phyloP scores from a whole-genome alignment of 1,140 invertebrate species.

The Drosophila lacertosa region DNA sequence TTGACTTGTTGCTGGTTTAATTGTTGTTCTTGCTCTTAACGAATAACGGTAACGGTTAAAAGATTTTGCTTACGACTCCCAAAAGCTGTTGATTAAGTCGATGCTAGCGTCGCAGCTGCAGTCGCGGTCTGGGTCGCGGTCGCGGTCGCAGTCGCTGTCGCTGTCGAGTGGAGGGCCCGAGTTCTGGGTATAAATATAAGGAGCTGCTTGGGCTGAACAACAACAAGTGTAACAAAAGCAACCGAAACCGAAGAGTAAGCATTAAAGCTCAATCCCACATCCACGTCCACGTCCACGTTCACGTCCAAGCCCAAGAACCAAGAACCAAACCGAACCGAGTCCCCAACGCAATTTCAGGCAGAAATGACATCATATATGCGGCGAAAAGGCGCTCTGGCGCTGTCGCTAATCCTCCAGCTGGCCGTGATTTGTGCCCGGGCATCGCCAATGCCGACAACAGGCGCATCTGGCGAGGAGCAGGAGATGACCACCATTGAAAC shows the following conservation, averaged over 20 bases:
- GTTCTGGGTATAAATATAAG: conserved; percentile 71
- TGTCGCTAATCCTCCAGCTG: conserved; percentile 42
- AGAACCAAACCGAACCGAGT: no score
- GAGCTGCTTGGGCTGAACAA: conserved; percentile 9
- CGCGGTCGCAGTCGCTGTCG: not conserved
- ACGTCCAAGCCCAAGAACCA: conserved; percentile 1
- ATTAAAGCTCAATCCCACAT: conserved; percentile 11
- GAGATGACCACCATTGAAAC: conserved; percentile 2
- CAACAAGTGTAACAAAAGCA: conserved; percentile 15
- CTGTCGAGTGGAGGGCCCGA: conserved; percentile 1
- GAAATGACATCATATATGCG: conserved; percentile 34
- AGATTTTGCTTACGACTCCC: not conserved
- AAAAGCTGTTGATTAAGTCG: conserved; percentile 57
- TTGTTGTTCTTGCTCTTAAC: conserved; percentile 21
- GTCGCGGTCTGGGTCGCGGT: conserved; percentile 7
- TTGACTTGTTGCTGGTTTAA: conserved; percentile 2
- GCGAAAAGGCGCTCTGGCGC: conserved; percentile 14
- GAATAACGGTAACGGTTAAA: conserved; percentile 36
- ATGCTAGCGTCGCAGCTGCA: conserved; percentile 28
- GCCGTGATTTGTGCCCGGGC: conserved; percentile 33
- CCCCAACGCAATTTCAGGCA: conserved; percentile 35
- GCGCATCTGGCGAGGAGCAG: conserved; percentile 5
- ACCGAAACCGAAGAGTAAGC: not conserved
- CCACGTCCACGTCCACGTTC: conserved; percentile 4
- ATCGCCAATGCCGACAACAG: conserved; percentile 6